phyloP scores from a whole-genome alignment of 1,140 invertebrate genomes.

The Drosophila kurseongensis region DNA sequence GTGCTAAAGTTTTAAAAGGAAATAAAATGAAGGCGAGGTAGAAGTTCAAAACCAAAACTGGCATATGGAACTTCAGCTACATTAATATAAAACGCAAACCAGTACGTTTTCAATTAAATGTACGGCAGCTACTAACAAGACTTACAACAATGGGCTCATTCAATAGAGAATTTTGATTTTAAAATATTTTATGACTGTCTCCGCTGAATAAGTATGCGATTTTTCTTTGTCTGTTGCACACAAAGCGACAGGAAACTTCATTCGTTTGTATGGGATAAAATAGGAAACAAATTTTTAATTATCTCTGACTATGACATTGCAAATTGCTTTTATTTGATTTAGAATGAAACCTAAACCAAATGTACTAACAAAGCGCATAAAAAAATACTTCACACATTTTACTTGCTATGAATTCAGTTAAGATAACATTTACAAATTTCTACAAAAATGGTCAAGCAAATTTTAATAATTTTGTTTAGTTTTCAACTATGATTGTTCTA shows the following conservation, averaged over 20 bases:
- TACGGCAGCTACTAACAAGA: background rate
- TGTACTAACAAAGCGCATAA: background rate
- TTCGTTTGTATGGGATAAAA: slow-evolving; percentile 5
- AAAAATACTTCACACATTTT: background rate
- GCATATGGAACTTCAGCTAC: background rate
- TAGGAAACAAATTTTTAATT: background rate
- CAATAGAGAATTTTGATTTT: slow-evolving; percentile 7
- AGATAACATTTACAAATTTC: too few species aligned
- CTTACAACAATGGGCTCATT: slow-evolving; percentile 17
- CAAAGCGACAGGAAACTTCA: background rate
- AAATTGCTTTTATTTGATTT: background rate
- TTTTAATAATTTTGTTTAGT: background rate
- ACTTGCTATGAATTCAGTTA: too few species aligned
- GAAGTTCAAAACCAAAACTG: slow-evolving; percentile 8
- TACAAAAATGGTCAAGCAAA: too few species aligned
- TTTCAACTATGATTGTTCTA: too few species aligned
- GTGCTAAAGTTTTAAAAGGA: background rate
- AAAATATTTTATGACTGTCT: slow-evolving; percentile 15
- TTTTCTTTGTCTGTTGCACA: slow-evolving; percentile 16
- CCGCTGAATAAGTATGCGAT: slow-evolving; percentile 4
- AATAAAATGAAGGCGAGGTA: slow-evolving; percentile 1
- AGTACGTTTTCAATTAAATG: slow-evolving; percentile 11
- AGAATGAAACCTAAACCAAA: background rate
- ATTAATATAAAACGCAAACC: slow-evolving; percentile 5
- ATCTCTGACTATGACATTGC: background rate